Evolutionary conservation across 2,888 invertebrate species (phyloP).

Genomic region (Drosophila mayaguana): DNA sequence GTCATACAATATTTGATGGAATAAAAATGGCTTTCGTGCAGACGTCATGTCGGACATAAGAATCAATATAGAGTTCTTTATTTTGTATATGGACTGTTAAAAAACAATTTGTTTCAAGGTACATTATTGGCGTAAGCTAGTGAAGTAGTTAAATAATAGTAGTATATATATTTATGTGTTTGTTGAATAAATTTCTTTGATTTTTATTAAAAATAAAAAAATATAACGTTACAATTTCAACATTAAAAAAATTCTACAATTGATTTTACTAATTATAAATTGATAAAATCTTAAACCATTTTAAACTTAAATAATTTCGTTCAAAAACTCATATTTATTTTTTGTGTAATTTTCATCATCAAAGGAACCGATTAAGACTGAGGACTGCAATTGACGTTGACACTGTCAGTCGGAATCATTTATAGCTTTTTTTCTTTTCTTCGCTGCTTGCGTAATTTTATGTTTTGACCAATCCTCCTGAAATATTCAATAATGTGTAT

Average conservation of each 20-base stretch:
- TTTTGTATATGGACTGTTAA: not conserved
- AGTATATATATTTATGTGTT: constrained; percentile 18
- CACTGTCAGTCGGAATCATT: constrained; percentile 95
- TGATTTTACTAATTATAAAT: constrained; percentile 74
- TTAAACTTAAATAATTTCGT: constrained; percentile 73
- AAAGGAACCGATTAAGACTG: constrained; percentile 55
- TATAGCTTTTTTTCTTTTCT: constrained; percentile 95
- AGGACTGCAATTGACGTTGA: constrained; percentile 55
- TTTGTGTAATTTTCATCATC: constrained; percentile 64
- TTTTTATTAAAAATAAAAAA: constrained; percentile 83
- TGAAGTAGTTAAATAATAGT: not conserved
- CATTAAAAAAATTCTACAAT: constrained; percentile 81
- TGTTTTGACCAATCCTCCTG: constrained; percentile 96
- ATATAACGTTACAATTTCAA: constrained; percentile 83
- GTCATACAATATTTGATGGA: not conserved
- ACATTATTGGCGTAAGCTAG: not conserved
- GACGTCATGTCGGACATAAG: not conserved
- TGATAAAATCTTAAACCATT: constrained; percentile 54
- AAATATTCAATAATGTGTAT: constrained; percentile 66
- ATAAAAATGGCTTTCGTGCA: not conserved
- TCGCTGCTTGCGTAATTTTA: constrained; percentile 91
- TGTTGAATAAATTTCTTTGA: constrained; percentile 69
- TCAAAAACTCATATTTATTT: constrained; percentile 74
- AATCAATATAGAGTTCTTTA: not conserved
- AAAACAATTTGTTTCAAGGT: not conserved